Evolutionary conservation across 64 coral and sea anemone species (phyloP).

Genomic region (Dendronephthya gigantea): DNA sequence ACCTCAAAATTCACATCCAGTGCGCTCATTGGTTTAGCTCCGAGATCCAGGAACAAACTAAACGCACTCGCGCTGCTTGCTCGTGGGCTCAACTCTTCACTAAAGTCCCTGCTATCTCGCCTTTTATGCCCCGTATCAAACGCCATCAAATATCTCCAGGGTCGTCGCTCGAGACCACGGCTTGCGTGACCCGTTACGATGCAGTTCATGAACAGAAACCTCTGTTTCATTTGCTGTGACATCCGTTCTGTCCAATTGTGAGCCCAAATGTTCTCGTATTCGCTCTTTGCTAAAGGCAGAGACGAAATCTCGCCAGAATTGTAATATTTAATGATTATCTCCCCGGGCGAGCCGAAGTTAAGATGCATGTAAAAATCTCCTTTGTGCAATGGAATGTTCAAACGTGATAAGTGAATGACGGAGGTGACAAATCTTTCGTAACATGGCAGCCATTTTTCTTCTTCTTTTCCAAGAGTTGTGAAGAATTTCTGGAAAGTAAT

Average conservation of each 20-base stretch:
- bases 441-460: conserved; percentile 80
- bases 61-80: neutral
- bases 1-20: conserved; percentile 97
- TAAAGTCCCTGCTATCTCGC: neutral
- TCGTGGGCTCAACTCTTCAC: neutral
- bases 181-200: conserved; percentile 40
- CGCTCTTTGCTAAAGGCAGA: conserved; percentile 52
- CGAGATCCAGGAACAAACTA: neutral
- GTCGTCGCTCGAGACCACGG: conserved; percentile 64
- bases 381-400: conserved; percentile 62
- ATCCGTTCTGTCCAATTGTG: conserved; percentile 71
- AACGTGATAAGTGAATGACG: conserved; percentile 57
- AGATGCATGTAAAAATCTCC: conserved; percentile 89
- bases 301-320: conserved; percentile 65
- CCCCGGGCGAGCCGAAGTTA: conserved; percentile 64
- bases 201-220: conserved; percentile 96
- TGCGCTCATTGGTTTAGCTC: conserved; percentile 64
- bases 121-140: neutral
- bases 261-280: conserved; percentile 62
- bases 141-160: conserved; percentile 89
- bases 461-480: conserved; percentile 47
- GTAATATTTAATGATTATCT: conserved; percentile 77
- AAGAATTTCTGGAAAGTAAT: conserved; percentile 60
- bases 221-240: conserved; percentile 58
- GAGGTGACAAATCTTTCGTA: conserved; percentile 93